Evolutionary conservation across 2,888 invertebrate species (phyloP).

Genomic region (Yponomeuta plumbellus): DNA sequence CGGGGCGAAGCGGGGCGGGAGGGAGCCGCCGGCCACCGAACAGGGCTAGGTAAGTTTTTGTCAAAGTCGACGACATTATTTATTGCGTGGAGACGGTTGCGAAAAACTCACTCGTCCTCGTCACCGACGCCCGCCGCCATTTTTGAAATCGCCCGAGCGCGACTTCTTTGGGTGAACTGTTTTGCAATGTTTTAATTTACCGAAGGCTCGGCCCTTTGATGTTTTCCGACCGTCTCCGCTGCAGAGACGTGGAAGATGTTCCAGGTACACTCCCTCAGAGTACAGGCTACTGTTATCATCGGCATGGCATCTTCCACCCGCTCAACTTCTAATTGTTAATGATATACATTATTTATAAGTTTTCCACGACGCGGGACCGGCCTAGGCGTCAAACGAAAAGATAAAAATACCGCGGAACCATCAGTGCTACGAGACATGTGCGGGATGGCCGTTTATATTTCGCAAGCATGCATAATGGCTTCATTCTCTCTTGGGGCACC

Average conservation of each 20-base stretch:
- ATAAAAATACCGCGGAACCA: conserved; percentile 27
- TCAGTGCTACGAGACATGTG: background rate
- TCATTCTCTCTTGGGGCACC: conserved; percentile 40
- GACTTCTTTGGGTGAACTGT: conserved; percentile 57
- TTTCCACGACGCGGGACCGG: background rate
- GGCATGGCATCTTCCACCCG: background rate
- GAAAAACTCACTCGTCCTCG: conserved; percentile 68
- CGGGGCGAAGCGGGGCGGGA: conserved; percentile 39
- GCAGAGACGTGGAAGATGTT: conserved; percentile 12
- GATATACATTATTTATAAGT: background rate
- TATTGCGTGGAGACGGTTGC: conserved; percentile 75
- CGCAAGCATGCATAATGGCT: conserved; percentile 57
- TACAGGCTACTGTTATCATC: background rate
- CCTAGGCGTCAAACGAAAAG: conserved; percentile 32
- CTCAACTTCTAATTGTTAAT: background rate
- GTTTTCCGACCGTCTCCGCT: conserved; percentile 58
- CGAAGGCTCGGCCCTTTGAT: conserved; percentile 48
- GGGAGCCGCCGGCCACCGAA: conserved; percentile 69
- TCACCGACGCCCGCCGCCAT: conserved; percentile 65
- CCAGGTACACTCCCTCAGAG: background rate
- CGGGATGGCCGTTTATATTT: conserved; percentile 40
- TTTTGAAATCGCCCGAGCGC: conserved; percentile 65
- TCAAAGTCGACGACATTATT: conserved; percentile 75
- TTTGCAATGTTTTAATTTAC: conserved; percentile 73
- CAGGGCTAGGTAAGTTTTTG: conserved; percentile 76